Base-by-base conservation (phyloP, 1,140 invertebrate species). In the Capitella teleta region DNA sequence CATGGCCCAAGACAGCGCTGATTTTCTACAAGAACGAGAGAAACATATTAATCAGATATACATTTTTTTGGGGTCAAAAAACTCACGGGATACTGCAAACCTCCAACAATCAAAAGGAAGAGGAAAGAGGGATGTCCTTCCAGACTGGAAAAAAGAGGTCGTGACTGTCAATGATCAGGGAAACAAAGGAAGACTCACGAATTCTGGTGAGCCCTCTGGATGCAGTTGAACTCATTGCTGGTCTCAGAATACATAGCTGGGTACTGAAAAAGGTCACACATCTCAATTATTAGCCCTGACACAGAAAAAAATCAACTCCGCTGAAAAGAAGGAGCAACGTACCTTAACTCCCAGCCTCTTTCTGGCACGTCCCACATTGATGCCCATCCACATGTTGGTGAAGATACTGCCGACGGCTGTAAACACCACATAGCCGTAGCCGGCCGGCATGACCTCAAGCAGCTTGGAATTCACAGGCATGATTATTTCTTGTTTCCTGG, bases 151-250 rank as follows among this genome's bases (percentile, higher is more conserved):
- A n/a, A n/a, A n/a, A n/a, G n/a, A n/a, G n/a, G n/a, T n/a, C n/a
- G n/a, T n/a, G n/a, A n/a, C n/a, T n/a, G n/a, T n/a, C n/a, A n/a
- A n/a, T n/a, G n/a, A n/a, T n/a, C n/a, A 1, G 49, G 49, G 28
- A 40, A 44, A 24, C 49, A 24, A 5, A 23, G 49, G 25, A 51
- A 51, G 14, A 59, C 70, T 68, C 68, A 76, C 74, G 70, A 74
- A 53, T 77, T 76, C 58, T 76, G 74, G 58, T 77, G 76, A 28
- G 74, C 73, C 55, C 76, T 64, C 49, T 68, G 66, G 37, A 70
- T 65, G 51, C 74, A 76, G 61, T 76, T 76, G 59, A 76, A 76
- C 8, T 59, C 55, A 28, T 70, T 57, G 46, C 67, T 74, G 36
- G 57, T 59, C 30, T 54, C 47, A 47, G 62, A 67, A 56, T 75